Conservation (phyloP, 2,113 vertebrate species). For the Erpornis zantholeuca region DNA sequence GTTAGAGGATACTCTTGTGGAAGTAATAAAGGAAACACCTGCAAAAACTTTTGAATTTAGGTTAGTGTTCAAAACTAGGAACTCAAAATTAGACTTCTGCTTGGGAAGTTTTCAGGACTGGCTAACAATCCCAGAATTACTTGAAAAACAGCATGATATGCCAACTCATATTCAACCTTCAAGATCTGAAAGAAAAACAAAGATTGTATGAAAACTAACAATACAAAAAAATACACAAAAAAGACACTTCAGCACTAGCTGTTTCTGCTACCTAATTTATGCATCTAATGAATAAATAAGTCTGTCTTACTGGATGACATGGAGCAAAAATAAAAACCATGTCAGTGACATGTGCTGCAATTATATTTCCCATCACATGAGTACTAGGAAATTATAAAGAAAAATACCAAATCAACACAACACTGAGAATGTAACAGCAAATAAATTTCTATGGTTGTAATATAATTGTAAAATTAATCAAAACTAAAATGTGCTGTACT, state of each 20-base stretch:
- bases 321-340: not conserved
- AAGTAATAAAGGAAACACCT: not conserved
- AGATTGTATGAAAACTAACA: not conserved
- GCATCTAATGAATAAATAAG: not conserved
- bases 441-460: not conserved
- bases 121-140: not conserved
- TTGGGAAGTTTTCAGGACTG: not conserved
- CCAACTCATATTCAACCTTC: not conserved
- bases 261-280: not conserved
- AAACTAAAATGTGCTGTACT: not conserved
- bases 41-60: not conserved
- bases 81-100: not conserved
- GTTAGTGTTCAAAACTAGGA: not conserved
- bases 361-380: not conserved
- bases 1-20: not conserved
- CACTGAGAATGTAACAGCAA: not conserved
- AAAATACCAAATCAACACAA: not conserved
- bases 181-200: not conserved
- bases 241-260: not conserved
- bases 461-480: not conserved
- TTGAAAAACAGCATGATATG: not conserved
- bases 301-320: not conserved
- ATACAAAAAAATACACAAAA: not conserved
- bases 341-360: not conserved
- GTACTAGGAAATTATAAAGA: not conserved